Percentiles rank a stretch among this genome's conserved stretches.
phyloP scores from a whole-genome alignment of 1,140 invertebrate genomes.

The Drosophila nikananu region DNA sequence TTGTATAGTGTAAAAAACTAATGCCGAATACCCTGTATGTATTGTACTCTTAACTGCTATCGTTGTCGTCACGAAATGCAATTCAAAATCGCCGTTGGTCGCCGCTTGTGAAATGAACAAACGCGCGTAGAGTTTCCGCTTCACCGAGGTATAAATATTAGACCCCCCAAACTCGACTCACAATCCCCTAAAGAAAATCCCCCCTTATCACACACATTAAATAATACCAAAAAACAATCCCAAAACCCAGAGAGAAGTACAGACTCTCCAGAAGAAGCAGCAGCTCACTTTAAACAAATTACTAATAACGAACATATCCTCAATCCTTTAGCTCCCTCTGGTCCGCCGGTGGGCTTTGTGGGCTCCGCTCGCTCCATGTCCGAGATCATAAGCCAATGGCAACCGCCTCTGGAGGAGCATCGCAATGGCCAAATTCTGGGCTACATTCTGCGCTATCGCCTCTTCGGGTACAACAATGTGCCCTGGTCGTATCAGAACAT shows the following conservation, averaged over 20 bases:
- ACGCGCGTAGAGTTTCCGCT: constrained; percentile 83
- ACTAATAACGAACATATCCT: neutral
- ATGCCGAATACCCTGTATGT: constrained; percentile 72
- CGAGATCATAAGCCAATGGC: constrained; percentile 99
- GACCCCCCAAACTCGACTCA: constrained; percentile 1
- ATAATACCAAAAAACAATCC: neutral
- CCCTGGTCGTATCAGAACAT: constrained; percentile 96
- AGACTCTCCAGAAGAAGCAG: constrained; percentile 10
- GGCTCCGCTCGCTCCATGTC: constrained; percentile 96
- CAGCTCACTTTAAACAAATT: neutral
- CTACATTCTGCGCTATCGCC: constrained; percentile 95
- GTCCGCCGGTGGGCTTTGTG: constrained; percentile 95
- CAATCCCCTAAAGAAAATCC: neutral
- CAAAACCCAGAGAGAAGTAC: constrained; percentile 27
- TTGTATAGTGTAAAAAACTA: constrained; percentile 67
- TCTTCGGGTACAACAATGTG: constrained; percentile 95
- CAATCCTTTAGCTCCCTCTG: constrained; percentile 90
- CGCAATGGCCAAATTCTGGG: constrained; percentile 97
- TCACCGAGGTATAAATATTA: constrained; percentile 77
- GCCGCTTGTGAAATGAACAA: constrained; percentile 34
- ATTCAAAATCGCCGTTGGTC: constrained; percentile 56
- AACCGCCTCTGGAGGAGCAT: constrained; percentile 95
- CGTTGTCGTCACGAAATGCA: constrained; percentile 65
- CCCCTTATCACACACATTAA: constrained; percentile 8
- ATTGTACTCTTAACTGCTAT: constrained; percentile 73